Evolutionary conservation across 2,113 vertebrate genomes (phyloP).

Genomic region (Onychorhynchus coronatus): DNA sequence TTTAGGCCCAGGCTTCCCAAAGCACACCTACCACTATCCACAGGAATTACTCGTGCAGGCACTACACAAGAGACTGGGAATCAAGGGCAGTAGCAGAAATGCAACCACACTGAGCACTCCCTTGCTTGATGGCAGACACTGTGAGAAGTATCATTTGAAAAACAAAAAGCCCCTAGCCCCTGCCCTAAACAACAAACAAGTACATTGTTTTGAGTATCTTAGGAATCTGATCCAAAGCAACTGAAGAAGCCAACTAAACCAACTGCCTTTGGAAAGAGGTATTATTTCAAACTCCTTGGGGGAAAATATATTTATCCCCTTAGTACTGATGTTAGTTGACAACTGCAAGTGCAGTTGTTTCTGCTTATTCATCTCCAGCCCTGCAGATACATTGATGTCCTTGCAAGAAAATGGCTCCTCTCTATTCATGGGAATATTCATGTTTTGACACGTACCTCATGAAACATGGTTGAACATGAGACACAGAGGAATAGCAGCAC

Average conservation of each 20-base stretch:
- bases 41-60: background rate
- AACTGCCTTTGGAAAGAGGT: background rate
- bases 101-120: rapidly evolving
- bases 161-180: background rate
- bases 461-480: background rate
- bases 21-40: background rate
- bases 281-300: background rate
- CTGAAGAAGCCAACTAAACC: background rate
- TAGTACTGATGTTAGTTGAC: background rate
- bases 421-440: background rate
- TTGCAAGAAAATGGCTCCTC: background rate
- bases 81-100: background rate
- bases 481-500: background rate
- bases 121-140: background rate
- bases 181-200: background rate
- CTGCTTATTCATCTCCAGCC: background rate
- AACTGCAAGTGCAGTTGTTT: background rate
- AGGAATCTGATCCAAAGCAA: background rate
- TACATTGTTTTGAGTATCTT: background rate
- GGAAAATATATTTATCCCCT: background rate
- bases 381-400: background rate
- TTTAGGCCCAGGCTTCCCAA: background rate
- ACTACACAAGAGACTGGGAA: background rate
- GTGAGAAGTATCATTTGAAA: background rate
- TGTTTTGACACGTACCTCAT: background rate